Evolutionary conservation across 2,888 invertebrate species (phyloP).

Genomic region (Helleia helle): DNA sequence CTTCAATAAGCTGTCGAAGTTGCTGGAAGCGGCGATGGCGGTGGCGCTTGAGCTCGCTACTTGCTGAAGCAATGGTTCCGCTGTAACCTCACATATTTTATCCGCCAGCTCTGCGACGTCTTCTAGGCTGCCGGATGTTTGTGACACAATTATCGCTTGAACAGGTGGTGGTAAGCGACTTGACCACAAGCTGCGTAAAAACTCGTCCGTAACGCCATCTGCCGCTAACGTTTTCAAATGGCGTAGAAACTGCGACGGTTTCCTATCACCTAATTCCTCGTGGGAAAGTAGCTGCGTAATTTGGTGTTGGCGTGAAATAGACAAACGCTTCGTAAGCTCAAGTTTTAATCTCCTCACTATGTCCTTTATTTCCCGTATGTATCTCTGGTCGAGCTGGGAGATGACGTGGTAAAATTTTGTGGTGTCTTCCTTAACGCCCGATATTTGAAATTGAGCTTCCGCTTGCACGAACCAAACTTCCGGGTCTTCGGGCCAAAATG

Average conservation of each 20-base stretch:
- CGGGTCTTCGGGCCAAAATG: no score
- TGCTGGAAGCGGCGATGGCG: conserved; percentile 1
- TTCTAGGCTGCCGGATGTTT: not conserved
- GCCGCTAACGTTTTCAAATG: not conserved
- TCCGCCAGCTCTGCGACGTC: conserved; percentile 7
- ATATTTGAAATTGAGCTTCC: no score
- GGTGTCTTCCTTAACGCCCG: no score
- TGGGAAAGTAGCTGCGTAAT: not conserved
- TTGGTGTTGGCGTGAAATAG: not conserved
- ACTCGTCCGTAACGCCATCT: not conserved
- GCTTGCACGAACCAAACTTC: no score
- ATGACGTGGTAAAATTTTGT: not conserved
- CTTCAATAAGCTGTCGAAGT: conserved; percentile 6
- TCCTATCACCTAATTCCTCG: not conserved
- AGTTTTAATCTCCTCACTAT: not conserved
- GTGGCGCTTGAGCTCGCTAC: conserved; percentile 5
- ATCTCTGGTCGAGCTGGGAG: not conserved
- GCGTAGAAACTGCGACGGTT: not conserved
- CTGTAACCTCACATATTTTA: conserved; percentile 3
- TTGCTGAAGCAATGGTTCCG: conserved; percentile 4
- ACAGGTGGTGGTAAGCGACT: conserved; percentile 6
- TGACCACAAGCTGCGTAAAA: conserved; percentile 3
- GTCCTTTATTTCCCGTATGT: not conserved
- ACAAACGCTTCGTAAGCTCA: not conserved
- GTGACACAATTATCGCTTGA: conserved; percentile 5